Evolutionary conservation across 2,113 vertebrate genomes (phyloP).

Genomic region (Dasypus novemcinctus): DNA sequence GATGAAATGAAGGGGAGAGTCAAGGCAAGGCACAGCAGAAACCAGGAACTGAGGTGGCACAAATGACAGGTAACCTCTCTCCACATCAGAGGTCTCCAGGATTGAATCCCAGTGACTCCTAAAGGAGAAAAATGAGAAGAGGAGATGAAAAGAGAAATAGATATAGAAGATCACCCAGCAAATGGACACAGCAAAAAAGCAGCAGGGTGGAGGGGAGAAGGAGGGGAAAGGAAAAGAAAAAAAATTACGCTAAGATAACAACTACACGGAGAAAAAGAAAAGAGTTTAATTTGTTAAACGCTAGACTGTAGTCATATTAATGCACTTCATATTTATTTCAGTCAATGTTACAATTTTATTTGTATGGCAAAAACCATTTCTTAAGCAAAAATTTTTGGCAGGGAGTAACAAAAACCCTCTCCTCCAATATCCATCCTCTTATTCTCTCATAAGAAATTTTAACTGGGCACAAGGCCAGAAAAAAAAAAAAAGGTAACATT

Average conservation of each 20-base stretch:
- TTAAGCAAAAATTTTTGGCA: neutral
- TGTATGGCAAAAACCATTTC: conserved; percentile 29
- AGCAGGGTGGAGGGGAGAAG: no score
- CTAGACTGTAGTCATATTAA: neutral
- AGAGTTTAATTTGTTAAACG: neutral
- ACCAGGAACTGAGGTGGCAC: no score
- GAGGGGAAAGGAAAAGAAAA: no score
- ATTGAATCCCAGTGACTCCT: no score
- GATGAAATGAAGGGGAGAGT: no score
- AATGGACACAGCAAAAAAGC: no score
- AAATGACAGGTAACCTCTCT: no score
- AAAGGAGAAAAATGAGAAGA: no score
- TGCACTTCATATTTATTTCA: neutral
- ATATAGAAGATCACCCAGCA: no score
- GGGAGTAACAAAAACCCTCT: neutral
- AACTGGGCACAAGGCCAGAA: neutral
- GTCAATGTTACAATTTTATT: neutral
- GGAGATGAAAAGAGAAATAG: no score
- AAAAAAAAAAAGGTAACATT: neutral
- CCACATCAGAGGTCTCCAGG: no score
- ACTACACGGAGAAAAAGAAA: neutral
- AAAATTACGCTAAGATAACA: neutral
- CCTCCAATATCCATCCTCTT: neutral
- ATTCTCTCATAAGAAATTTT: neutral
- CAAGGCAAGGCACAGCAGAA: no score